Percentiles rank a stretch among this genome's conserved stretches.
Evolutionary conservation across 1,140 invertebrate genomes (phyloP).

Genomic region (Tribolium castaneum): DNA sequence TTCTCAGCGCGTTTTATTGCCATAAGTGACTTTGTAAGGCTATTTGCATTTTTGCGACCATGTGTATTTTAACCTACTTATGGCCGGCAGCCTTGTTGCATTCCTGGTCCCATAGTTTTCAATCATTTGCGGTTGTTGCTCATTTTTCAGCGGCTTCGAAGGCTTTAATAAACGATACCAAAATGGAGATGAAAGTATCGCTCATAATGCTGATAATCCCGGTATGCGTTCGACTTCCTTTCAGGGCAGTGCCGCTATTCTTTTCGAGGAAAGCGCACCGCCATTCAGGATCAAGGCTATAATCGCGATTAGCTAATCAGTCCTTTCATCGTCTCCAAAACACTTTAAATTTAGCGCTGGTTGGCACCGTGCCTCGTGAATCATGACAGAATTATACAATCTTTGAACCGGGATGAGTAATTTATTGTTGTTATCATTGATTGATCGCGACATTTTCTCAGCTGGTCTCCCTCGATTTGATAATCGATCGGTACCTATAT

Average conservation of each 20-base stretch:
- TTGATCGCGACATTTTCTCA: not conserved
- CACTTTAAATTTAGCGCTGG: constrained; percentile 6
- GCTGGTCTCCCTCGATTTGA: not conserved
- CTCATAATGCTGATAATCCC: not conserved
- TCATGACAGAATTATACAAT: constrained; percentile 37
- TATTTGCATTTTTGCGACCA: constrained; percentile 35
- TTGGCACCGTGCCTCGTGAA: constrained; percentile 40
- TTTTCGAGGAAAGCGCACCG: not conserved
- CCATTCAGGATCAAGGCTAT: constrained; percentile 5
- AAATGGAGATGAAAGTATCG: constrained; percentile 23
- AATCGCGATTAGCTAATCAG: not conserved
- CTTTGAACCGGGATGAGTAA: not conserved
- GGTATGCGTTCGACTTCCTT: constrained; percentile 3
- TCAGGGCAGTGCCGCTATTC: not conserved
- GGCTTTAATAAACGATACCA: constrained; percentile 5
- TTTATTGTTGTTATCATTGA: constrained; percentile 9
- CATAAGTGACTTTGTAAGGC: constrained; percentile 2
- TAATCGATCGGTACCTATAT: constrained; percentile 4
- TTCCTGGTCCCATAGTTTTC: constrained; percentile 13
- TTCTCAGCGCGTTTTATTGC: constrained; percentile 5
- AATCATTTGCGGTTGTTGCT: constrained; percentile 12
- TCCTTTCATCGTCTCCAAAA: constrained; percentile 5
- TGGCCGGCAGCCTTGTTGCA: constrained; percentile 23
- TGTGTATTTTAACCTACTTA: constrained; percentile 42
- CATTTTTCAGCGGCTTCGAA: constrained; percentile 14